Conservation (phyloP, 1,140 invertebrate genomes). For the Centruroides sculpturatus region DNA sequence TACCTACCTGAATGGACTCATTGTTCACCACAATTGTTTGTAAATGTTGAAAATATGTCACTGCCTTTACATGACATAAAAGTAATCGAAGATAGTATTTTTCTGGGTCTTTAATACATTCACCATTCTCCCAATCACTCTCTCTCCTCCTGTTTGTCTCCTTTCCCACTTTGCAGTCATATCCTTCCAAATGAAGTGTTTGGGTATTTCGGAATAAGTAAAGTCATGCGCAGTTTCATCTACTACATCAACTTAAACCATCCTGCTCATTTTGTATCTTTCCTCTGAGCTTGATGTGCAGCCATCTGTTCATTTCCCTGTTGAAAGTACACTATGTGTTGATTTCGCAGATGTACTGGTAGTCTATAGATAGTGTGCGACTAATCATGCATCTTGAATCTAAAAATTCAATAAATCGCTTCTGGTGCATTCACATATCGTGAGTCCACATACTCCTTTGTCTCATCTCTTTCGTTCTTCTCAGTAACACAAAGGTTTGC, state of each 20-base stretch:
- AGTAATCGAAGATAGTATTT: conserved; percentile 18
- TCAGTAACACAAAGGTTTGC: conserved; percentile 11
- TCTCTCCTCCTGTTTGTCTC: background rate
- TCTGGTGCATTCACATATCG: conserved; percentile 20
- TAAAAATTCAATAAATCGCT: too few relatives aligned
- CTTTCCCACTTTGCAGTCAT: background rate
- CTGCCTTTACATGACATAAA: conserved; percentile 15
- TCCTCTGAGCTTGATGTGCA: background rate
- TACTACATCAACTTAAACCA: conserved; percentile 9
- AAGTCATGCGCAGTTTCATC: conserved; percentile 10
- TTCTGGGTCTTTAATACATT: conserved; percentile 12
- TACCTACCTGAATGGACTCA: background rate
- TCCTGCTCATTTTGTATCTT: conserved; percentile 4
- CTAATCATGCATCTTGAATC: too few relatives aligned
- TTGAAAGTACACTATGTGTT: conserved; percentile 25
- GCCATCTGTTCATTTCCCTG: conserved; percentile 1
- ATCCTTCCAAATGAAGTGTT: conserved; percentile 12
- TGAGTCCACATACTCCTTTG: conserved; percentile 10
- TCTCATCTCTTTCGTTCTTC: conserved; percentile 15
- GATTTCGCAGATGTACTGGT: conserved; percentile 33
- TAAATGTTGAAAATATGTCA: conserved; percentile 17
- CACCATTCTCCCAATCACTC: conserved; percentile 18
- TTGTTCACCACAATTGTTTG: conserved; percentile 10
- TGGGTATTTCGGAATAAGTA: conserved; percentile 20
- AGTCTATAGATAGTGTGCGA: too few relatives aligned